Evolutionary conservation across 2,113 vertebrate genomes (phyloP).

Genomic region (Hoplias malabaricus): DNA sequence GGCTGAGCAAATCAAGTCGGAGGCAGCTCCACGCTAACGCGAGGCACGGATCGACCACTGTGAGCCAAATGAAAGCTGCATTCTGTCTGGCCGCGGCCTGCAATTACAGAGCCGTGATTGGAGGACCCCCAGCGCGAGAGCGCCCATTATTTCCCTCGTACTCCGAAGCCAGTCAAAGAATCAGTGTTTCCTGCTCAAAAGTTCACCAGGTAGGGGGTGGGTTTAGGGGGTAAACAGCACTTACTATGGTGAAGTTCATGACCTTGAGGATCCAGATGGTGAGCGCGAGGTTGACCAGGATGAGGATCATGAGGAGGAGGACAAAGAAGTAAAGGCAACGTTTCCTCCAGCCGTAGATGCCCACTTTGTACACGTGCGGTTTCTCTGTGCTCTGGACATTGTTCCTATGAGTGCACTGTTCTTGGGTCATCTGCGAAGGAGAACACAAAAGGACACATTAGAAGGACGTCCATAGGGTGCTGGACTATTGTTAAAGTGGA

Average conservation of each 20-base stretch:
- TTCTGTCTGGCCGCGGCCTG: slow-evolving; percentile 1
- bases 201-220: not conserved
- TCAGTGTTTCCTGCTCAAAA: slow-evolving; percentile 7
- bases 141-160: slow-evolving; percentile 2
- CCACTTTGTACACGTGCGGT: slow-evolving; percentile 97
- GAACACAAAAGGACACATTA: slow-evolving; percentile 12
- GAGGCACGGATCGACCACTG: slow-evolving; percentile 35
- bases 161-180: slow-evolving; percentile 16
- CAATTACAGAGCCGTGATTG: slow-evolving; percentile 33
- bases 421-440: slow-evolving; percentile 92
- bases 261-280: slow-evolving; percentile 99
- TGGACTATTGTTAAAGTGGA: not conserved
- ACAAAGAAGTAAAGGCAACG: slow-evolving; percentile 99
- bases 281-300: slow-evolving; percentile 97
- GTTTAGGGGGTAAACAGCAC: not conserved
- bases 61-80: slow-evolving; percentile 34
- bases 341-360: slow-evolving; percentile 99
- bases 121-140: not conserved
- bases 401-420: slow-evolving; percentile 92
- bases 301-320: slow-evolving; percentile 96
- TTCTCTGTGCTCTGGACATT: slow-evolving; percentile 90
- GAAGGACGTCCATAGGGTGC: not conserved
- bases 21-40: slow-evolving; percentile 11
- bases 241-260: slow-evolving; percentile 99
- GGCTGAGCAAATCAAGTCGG: slow-evolving; percentile 9